Evolutionary conservation across 2,113 vertebrate genomes (phyloP).

Genomic region (Sorex araneus): DNA sequence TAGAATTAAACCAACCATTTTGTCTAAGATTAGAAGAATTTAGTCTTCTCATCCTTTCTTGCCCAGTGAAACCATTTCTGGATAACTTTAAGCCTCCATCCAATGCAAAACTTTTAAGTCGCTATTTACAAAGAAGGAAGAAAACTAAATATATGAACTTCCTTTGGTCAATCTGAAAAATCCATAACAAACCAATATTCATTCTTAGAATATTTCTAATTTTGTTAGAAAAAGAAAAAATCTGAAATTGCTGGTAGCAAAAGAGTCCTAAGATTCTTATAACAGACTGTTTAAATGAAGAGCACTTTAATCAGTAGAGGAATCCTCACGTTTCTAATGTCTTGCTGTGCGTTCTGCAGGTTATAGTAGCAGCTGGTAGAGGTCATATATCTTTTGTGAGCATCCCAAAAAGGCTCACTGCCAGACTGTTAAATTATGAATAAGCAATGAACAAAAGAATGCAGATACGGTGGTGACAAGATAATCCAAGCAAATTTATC

Average conservation of each 20-base stretch:
- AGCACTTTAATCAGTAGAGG: slow-evolving; percentile 93
- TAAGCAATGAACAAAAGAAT: slow-evolving; percentile 95
- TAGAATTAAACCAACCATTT: slow-evolving; percentile 83
- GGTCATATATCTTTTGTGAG: slow-evolving; percentile 95
- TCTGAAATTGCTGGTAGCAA: slow-evolving; percentile 87
- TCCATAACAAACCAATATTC: slow-evolving; percentile 75
- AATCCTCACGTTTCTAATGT: slow-evolving; percentile 92
- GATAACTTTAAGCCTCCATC: slow-evolving; percentile 35
- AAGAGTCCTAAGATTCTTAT: slow-evolving; percentile 90
- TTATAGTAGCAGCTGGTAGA: slow-evolving; percentile 95
- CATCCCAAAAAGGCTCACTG: slow-evolving; percentile 93
- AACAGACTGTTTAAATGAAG: slow-evolving; percentile 92
- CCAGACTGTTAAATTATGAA: slow-evolving; percentile 95
- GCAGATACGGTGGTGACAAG: slow-evolving; percentile 95
- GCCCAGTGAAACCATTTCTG: slow-evolving; percentile 28
- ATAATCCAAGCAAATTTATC: slow-evolving; percentile 96
- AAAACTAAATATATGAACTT: slow-evolving; percentile 80
- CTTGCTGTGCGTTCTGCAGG: slow-evolving; percentile 93
- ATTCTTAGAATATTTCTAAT: slow-evolving; percentile 87
- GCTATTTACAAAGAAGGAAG: slow-evolving; percentile 66
- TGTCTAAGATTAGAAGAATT: slow-evolving; percentile 76
- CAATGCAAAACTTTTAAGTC: slow-evolving; percentile 43
- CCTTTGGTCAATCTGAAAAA: slow-evolving; percentile 82
- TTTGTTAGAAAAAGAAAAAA: slow-evolving; percentile 83
- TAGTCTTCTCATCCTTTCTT: slow-evolving; percentile 28